Conservation (phyloP, 1,140 invertebrate genomes). For the Drosophila nebulosa region DNA sequence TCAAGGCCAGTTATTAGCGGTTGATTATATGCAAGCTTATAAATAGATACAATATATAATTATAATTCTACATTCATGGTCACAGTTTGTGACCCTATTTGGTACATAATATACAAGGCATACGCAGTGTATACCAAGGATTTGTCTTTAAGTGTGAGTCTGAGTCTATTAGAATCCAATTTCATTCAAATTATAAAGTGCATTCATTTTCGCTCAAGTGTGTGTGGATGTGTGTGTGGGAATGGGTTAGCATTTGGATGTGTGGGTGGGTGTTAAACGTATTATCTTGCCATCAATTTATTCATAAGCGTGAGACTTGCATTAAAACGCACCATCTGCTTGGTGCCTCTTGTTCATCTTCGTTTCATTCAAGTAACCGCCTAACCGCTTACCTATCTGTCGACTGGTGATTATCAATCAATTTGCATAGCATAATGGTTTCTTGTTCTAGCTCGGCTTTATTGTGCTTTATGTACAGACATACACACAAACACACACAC, state of each 20-base stretch:
- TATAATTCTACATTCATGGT: background rate
- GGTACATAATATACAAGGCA: slow-evolving; percentile 26
- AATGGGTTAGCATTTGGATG: slow-evolving; percentile 16
- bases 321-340: slow-evolving; percentile 30
- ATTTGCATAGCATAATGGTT: slow-evolving; percentile 39
- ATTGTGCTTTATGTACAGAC: background rate
- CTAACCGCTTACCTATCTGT: slow-evolving; percentile 14
- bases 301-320: slow-evolving; percentile 33
- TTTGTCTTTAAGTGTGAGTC: slow-evolving; percentile 15
- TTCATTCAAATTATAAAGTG: slow-evolving; percentile 32
- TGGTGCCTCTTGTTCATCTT: background rate
- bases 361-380: background rate
- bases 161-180: slow-evolving; percentile 23
- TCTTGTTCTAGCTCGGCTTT: slow-evolving; percentile 9
- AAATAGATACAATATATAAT: background rate
- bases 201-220: slow-evolving; percentile 16
- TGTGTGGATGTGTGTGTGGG: slow-evolving; percentile 7
- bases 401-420: slow-evolving; percentile 52
- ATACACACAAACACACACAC: slow-evolving; percentile 6
- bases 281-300: slow-evolving; percentile 36
- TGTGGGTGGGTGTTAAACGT: slow-evolving; percentile 16
- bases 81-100: background rate
- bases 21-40: background rate
- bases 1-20: slow-evolving; percentile 22
- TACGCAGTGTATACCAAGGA: slow-evolving; percentile 39